Evolutionary conservation across 1,140 invertebrate species (phyloP).

Genomic region (Eueides isabella): DNA sequence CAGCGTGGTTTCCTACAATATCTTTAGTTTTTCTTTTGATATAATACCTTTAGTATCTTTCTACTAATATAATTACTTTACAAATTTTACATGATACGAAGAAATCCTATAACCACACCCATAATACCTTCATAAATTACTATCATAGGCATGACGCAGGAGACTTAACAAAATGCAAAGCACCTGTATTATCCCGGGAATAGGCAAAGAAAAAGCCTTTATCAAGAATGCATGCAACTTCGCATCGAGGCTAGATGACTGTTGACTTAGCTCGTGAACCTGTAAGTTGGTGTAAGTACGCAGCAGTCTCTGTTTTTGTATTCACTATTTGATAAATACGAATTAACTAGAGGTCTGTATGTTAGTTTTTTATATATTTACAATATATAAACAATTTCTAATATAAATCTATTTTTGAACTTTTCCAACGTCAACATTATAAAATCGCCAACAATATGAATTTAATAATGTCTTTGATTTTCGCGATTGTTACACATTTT

Average conservation of each 20-base stretch:
- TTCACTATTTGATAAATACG: constrained; percentile 41
- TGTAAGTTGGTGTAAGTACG: constrained; percentile 36
- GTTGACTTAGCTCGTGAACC: constrained; percentile 58
- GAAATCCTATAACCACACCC: constrained; percentile 5
- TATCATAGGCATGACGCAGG: constrained; percentile 18
- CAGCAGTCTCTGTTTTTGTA: constrained; percentile 20
- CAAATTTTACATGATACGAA: not conserved
- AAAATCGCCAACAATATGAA: no score
- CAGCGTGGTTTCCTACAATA: no score
- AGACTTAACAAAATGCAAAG: constrained; percentile 51
- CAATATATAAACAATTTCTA: no score
- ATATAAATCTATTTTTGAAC: no score
- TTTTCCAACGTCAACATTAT: no score
- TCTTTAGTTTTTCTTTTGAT: no score
- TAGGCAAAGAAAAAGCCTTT: constrained; percentile 47
- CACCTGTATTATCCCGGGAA: constrained; percentile 37
- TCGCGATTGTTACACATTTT: no score
- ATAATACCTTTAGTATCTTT: no score
- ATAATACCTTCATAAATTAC: constrained; percentile 32
- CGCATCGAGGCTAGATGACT: constrained; percentile 63
- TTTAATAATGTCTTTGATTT: no score
- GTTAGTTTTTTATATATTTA: no score
- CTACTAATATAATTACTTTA: no score
- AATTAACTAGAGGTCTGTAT: not conserved
- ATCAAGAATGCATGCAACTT: constrained; percentile 63